These are phyloP conservation scores for Drosophila heteroneura DNA, from an alignment of 2,888 invertebrate genomes.

Conservation along the genomic window DNA sequence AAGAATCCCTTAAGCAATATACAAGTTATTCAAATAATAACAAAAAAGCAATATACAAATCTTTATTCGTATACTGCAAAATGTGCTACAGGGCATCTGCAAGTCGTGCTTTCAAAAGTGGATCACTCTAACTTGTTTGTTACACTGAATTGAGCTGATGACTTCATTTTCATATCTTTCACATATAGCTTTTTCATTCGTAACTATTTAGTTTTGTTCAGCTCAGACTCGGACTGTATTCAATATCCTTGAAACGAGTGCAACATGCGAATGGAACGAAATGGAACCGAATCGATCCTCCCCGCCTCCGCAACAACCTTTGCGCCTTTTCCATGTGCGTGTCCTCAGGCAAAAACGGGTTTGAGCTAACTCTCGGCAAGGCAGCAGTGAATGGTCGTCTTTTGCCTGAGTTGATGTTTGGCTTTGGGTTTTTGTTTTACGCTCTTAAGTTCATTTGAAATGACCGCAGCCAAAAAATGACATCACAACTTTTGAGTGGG, in stretches of 20 bases:
- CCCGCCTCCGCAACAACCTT: not conserved
- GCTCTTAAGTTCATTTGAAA: conserved; percentile 61
- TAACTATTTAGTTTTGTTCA: conserved; percentile 30
- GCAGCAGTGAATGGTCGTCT: conserved; percentile 24
- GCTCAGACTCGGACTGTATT: conserved; percentile 31
- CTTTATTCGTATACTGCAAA: not conserved
- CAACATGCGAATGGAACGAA: conserved; percentile 58
- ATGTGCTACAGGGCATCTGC: conserved; percentile 4
- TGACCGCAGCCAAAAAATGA: conserved; percentile 62
- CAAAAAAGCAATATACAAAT: not conserved
- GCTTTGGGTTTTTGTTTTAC: conserved; percentile 30
- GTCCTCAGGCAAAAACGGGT: conserved; percentile 35
- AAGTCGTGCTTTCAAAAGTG: not conserved
- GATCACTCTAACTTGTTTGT: conserved; percentile 10
- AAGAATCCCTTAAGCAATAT: not conserved
- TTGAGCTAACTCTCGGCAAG: conserved; percentile 21
- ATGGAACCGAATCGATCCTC: conserved; percentile 15
- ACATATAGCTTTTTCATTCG: conserved; percentile 4
- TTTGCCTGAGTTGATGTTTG: conserved; percentile 31
- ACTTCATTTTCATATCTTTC: conserved; percentile 60
- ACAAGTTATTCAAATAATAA: not conserved
- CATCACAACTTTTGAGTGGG: conserved; percentile 66
- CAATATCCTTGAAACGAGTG: conserved; percentile 54
- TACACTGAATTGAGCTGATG: conserved; percentile 47
- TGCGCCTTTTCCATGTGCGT: conserved; percentile 11